Percentiles rank a stretch among this genome's conserved stretches.
phyloP scores from a whole-genome alignment of 2,888 invertebrate species.

The Drosophila mimetica region DNA sequence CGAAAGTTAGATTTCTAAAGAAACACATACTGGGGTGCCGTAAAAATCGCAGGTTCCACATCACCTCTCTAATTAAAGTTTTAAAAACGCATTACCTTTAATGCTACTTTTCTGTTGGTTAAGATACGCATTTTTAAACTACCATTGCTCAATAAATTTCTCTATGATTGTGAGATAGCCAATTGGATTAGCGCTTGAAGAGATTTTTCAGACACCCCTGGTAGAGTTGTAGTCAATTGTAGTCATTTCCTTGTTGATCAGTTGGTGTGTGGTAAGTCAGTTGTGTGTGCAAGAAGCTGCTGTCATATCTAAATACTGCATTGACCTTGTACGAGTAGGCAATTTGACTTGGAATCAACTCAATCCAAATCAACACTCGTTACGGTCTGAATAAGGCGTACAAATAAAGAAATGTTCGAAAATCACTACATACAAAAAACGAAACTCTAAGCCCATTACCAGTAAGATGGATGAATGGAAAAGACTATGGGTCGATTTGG shows the following conservation, averaged over 20 bases:
- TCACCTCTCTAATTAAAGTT: too few relatives aligned
- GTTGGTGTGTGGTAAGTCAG: neutral
- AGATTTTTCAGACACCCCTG: slow-evolving; percentile 13
- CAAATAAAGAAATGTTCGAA: slow-evolving; percentile 72
- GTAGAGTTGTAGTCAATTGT: neutral
- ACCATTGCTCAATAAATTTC: too few relatives aligned
- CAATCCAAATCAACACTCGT: slow-evolving; percentile 59
- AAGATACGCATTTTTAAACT: too few relatives aligned
- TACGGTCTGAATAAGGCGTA: slow-evolving; percentile 59
- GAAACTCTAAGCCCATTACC: slow-evolving; percentile 1
- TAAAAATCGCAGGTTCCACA: too few relatives aligned
- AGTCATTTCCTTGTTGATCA: slow-evolving; percentile 10
- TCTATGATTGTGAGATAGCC: neutral
- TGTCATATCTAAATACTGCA: slow-evolving; percentile 16
- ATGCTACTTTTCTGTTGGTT: too few relatives aligned
- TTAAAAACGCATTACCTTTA: too few relatives aligned
- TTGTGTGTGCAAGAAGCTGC: slow-evolving; percentile 10
- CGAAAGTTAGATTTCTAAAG: slow-evolving; percentile 4
- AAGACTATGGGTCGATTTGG: slow-evolving; percentile 12
- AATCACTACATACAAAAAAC: slow-evolving; percentile 38
- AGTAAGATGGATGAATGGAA: slow-evolving; percentile 11
- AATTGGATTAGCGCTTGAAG: slow-evolving; percentile 13
- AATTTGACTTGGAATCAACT: slow-evolving; percentile 40
- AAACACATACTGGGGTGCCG: slow-evolving; percentile 5
- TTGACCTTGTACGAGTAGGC: slow-evolving; percentile 43